Evolutionary conservation across 2,113 vertebrate genomes (phyloP).

Genomic region (Anguilla rostrata): DNA sequence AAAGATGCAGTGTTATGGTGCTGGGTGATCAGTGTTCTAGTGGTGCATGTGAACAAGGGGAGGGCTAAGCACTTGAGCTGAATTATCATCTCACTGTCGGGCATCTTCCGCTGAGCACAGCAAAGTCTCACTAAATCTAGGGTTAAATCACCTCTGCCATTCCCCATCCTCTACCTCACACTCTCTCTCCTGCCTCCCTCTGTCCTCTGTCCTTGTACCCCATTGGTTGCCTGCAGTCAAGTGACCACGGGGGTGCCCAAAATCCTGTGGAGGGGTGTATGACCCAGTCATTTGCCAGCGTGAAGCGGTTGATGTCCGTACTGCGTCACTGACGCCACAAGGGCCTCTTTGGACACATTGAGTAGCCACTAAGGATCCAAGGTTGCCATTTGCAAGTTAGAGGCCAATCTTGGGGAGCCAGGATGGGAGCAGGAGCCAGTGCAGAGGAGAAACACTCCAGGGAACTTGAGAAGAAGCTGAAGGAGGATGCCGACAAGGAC

Average conservation of each 20-base stretch:
- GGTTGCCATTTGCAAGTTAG: slow-evolving; percentile 34
- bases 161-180: slow-evolving; percentile 52
- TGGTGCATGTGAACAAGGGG: slow-evolving; percentile 39
- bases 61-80: slow-evolving; percentile 72
- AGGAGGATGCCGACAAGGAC: slow-evolving; percentile 92
- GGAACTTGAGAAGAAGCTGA: slow-evolving; percentile 95
- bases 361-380: slow-evolving; percentile 48
- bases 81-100: slow-evolving; percentile 40
- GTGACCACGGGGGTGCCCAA: slow-evolving; percentile 61
- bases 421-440: slow-evolving; percentile 93
- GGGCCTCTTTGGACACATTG: slow-evolving; percentile 43
- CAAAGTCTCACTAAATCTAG: slow-evolving; percentile 67
- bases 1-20: not conserved
- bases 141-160: slow-evolving; percentile 56
- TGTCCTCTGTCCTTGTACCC: slow-evolving; percentile 78
- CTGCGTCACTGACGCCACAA: slow-evolving; percentile 43
- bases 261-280: slow-evolving; percentile 73
- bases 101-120: slow-evolving; percentile 78
- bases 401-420: slow-evolving; percentile 48
- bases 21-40: slow-evolving; percentile 32
- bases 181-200: slow-evolving; percentile 47
- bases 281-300: slow-evolving; percentile 46
- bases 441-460: slow-evolving; percentile 93
- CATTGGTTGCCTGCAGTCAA: slow-evolving; percentile 67
- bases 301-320: slow-evolving; percentile 50